Conservation (phyloP, 2,888 invertebrate genomes). For the Lasioglossum marginatum region DNA sequence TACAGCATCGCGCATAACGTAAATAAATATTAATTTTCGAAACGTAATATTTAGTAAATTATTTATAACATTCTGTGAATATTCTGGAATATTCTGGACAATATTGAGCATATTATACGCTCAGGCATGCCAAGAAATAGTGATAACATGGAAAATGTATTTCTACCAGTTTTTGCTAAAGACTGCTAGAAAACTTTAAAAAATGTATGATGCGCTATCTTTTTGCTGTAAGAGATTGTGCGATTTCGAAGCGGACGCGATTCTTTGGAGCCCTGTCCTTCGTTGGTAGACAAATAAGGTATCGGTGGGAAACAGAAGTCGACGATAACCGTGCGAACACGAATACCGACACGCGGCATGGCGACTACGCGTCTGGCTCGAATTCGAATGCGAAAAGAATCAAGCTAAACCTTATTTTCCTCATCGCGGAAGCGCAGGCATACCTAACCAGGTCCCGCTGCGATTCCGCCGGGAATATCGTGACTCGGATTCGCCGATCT, state of each 20-base stretch:
- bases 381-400: conserved; percentile 53
- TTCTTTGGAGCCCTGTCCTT: not conserved
- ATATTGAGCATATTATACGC: no score
- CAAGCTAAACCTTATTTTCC: conserved; percentile 45
- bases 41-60: not conserved
- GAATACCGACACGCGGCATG: not conserved
- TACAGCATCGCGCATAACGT: rapidly evolving
- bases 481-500: conserved; percentile 66
- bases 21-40: not conserved
- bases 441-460: conserved; percentile 29
- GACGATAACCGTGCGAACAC: conserved; percentile 5
- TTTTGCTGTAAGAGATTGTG: not conserved
- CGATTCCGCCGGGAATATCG: conserved; percentile 62
- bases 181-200: not conserved
- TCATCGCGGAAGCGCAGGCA: conserved; percentile 30
- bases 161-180: not conserved
- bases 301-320: conserved; percentile 13
- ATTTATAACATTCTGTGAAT: not conserved
- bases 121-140: no score
- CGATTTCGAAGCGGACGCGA: not conserved
- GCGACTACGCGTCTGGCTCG: conserved; percentile 29
- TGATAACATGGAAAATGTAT: no score
- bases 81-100: no score
- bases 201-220: not conserved
- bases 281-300: conserved; percentile 4